Conservation (phyloP, 2,113 vertebrate species). For the Clarias gariepinus region DNA sequence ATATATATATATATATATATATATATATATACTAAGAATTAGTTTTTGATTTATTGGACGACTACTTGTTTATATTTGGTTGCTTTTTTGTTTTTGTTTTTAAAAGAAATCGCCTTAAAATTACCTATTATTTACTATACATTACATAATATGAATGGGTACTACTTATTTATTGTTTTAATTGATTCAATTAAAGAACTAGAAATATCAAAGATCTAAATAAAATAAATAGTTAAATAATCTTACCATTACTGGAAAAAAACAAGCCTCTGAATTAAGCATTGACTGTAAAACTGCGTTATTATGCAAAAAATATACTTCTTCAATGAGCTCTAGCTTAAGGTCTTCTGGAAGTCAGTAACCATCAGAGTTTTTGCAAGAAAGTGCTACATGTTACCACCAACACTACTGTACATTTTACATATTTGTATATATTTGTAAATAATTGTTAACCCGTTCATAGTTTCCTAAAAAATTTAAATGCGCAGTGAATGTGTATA, state of each 20-base stretch:
- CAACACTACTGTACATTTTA: not conserved
- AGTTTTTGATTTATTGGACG: not conserved
- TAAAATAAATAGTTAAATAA: not conserved
- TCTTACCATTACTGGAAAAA: not conserved
- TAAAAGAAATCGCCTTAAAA: not conserved
- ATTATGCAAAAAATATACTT: not conserved
- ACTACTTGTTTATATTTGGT: not conserved
- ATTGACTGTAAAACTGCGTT: not conserved
- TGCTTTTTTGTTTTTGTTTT: not conserved
- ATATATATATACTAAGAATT: not conserved
- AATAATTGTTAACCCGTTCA: not conserved
- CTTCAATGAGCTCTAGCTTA: not conserved
- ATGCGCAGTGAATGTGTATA: not conserved
- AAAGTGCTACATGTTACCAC: not conserved
- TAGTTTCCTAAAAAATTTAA: not conserved
- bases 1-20: too few species aligned
- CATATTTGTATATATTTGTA: not conserved
- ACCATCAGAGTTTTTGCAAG: not conserved
- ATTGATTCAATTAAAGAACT: too few species aligned
- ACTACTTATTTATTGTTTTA: not conserved
- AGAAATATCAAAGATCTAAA: too few species aligned
- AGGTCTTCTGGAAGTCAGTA: not conserved
- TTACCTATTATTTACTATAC: not conserved
- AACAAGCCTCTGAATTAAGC: not conserved
- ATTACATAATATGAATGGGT: not conserved